Evolutionary conservation across 1,140 invertebrate genomes (phyloP).

Genomic region (Drosophila lacteicornis): DNA sequence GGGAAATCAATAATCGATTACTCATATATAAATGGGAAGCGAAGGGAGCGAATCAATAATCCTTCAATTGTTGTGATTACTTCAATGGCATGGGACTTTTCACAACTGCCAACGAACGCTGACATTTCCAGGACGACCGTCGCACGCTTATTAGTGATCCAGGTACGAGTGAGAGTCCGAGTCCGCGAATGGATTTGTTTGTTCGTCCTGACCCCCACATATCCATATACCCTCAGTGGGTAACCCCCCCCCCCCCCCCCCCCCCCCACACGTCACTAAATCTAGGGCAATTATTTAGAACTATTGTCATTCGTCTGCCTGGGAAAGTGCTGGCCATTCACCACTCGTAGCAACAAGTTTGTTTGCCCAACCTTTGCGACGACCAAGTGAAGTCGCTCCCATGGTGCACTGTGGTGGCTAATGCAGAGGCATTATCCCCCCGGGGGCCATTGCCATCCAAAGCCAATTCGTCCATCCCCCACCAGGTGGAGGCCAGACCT

Average conservation of each 20-base stretch:
- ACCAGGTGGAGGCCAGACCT: neutral
- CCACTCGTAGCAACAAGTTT: conserved; percentile 45
- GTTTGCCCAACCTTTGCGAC: conserved; percentile 19
- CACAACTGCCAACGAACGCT: conserved; percentile 66
- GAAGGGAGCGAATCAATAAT: conserved; percentile 69
- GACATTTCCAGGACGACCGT: conserved; percentile 47
- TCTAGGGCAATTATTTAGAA: conserved; percentile 48
- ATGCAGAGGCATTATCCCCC: conserved; percentile 31
- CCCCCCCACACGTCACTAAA: conserved; percentile 1
- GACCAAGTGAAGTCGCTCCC: conserved; percentile 28
- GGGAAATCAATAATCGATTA: conserved; percentile 78
- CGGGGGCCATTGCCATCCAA: neutral
- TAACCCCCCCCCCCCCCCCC: neutral
- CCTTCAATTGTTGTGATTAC: conserved; percentile 77
- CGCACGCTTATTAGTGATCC: conserved; percentile 47
- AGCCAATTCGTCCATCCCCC: neutral
- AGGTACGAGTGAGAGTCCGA: conserved; percentile 30
- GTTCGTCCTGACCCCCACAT: conserved; percentile 21
- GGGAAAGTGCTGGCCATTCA: conserved; percentile 20
- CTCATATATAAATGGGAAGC: conserved; percentile 24
- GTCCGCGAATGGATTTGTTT: conserved; percentile 41
- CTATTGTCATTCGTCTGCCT: conserved; percentile 31
- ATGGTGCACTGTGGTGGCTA: conserved; percentile 32
- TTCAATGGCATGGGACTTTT: conserved; percentile 77
- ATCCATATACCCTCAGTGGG: conserved; percentile 4